Percentiles rank a stretch among this genome's conserved stretches.
Evolutionary conservation across 2,113 vertebrate species (phyloP).

Genomic region (Marmota monax): DNA sequence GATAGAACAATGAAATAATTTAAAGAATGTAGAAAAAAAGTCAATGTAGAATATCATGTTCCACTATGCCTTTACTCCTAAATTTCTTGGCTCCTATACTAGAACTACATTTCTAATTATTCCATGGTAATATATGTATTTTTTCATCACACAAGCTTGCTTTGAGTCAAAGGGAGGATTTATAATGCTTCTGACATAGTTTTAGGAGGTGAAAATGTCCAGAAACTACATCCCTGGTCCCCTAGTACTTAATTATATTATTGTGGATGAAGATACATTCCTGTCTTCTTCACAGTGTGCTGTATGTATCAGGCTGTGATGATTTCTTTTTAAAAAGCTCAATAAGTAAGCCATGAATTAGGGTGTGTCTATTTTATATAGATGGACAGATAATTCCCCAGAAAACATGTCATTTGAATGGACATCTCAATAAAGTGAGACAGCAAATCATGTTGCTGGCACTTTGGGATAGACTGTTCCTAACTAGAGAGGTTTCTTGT

Average conservation of each 20-base stretch:
- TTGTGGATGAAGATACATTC: background rate
- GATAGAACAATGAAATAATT: background rate
- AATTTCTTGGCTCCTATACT: background rate
- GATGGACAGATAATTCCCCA: background rate
- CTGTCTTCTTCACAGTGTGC: background rate
- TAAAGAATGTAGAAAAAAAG: background rate
- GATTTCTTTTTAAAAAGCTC: background rate
- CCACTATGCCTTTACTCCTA: background rate
- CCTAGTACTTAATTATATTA: background rate
- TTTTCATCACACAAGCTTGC: background rate
- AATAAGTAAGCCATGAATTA: background rate
- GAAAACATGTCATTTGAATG: slow-evolving; percentile 20
- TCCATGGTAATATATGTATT: background rate
- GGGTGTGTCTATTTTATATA: background rate
- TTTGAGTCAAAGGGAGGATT: background rate
- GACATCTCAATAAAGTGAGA: background rate
- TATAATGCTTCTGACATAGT: background rate
- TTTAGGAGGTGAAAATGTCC: background rate
- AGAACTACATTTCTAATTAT: background rate
- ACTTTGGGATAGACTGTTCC: background rate
- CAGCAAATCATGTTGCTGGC: background rate
- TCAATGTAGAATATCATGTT: background rate
- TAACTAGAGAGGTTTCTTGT: background rate
- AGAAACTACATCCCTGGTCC: background rate
- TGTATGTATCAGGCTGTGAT: background rate